Evolutionary conservation across 2,888 invertebrate genomes (phyloP), one percentile per base, ranked within the genome.

Genomic region (Nemapogon koenigi): DNA sequence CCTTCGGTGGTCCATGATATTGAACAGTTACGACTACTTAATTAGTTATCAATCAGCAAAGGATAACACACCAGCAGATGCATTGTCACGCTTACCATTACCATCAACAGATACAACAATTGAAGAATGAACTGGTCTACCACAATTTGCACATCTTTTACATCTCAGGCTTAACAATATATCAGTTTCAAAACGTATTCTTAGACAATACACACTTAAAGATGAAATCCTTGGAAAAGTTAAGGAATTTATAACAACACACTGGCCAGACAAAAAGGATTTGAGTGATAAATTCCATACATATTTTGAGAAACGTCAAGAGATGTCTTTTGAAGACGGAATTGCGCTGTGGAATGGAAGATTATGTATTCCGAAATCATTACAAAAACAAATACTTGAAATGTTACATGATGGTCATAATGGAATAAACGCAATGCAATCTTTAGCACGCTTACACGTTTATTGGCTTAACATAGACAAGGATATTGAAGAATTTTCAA

Each of bases 391-490:
- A n/a, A n/a, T n/a, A n/a, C n/a, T n/a, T n/a, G n/a, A n/a, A n/a
- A n/a, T n/a, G n/a, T n/a, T n/a, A n/a, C n/a, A n/a, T n/a, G n/a
- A n/a, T n/a, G n/a, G n/a, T n/a, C n/a, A n/a, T n/a, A n/a, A n/a
- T n/a, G n/a, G n/a, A n/a, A n/a, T n/a, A n/a, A n/a, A n/a, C n/a
- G n/a, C n/a, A n/a, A n/a, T n/a, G n/a, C n/a, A 42, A 16, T 10
- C 29, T 3, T 33, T 32, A 14, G 42, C 42, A 1, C 31, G 42
- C 3, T 10, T 17, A 10, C 14, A 15, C 4, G 29, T 42, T 13
- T 42, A 40, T 35, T 42, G 32, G 35, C 42, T 40, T 2, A 13
- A 15, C 10, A 35, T 42, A 2, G 30, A 36, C 19, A 14, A 6
- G 2, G 33, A 36, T 3, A 25, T 40, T 8, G 38, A 40, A 14